Evolutionary conservation across 2,888 invertebrate species (phyloP).

Genomic region (Diarsia dahlii): DNA sequence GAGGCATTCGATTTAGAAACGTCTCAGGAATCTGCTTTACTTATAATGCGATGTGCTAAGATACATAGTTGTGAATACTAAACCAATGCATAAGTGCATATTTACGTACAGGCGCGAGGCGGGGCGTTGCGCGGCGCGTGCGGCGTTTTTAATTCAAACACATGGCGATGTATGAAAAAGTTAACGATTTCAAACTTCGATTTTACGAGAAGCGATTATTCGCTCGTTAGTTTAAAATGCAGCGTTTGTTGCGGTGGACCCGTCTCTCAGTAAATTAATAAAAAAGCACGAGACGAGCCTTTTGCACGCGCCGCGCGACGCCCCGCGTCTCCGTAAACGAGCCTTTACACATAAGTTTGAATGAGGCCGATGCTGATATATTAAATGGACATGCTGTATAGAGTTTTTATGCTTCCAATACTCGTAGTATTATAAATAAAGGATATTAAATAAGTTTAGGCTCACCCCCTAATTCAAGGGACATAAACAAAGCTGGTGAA

Average conservation of each 20-base stretch:
- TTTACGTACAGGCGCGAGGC: no score
- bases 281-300: no score
- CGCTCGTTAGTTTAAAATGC: no score
- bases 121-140: no score
- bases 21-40: background rate
- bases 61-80: constrained; percentile 4
- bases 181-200: no score
- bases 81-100: constrained; percentile 16
- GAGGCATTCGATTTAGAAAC: background rate
- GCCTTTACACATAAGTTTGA: background rate
- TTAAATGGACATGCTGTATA: background rate
- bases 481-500: background rate
- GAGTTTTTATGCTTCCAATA: background rate
- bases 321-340: no score
- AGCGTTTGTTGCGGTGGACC: no score
- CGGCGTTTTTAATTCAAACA: no score
- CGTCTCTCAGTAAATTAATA: no score
- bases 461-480: background rate
- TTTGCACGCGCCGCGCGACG: no score
- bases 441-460: background rate
- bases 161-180: no score
- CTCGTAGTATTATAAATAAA: background rate
- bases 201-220: no score
- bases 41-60: constrained; percentile 2
- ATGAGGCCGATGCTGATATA: background rate